Base-by-base conservation (phyloP, 2,113 vertebrate species). In the Potamarius usumacintae region DNA sequence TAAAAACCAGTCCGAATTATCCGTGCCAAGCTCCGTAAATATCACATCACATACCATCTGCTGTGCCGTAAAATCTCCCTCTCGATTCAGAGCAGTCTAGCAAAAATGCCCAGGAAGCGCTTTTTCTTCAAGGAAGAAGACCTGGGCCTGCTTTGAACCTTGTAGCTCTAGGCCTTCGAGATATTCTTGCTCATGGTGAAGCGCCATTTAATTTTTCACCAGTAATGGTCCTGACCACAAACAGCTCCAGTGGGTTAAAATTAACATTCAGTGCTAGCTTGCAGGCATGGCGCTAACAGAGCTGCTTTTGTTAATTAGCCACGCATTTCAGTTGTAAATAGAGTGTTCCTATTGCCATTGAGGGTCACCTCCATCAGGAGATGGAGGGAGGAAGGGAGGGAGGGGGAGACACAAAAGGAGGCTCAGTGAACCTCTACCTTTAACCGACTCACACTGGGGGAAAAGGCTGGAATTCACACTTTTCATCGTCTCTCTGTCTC, bases 221-320 rank as follows among this genome's bases (percentile, higher is more conserved):
- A 65, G 27, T 1, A 82, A 88, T 91, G 86, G 81, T 85, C 88
- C 90, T 71, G 74, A 57, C 88, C 89, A 72, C 71, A 91, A 91
- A 89, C 90, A 84, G 89, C 76, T 88, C 27, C 20, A 85, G 80
- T 88, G 74, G 89, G 87, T 89, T 92, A 78, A 89, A 90, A 95
- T 94, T 93, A 94, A 93, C 92, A 93, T 94, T 94, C 93, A 90
- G 89, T 58, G 85, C 90, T 92, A 92, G 94, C 94, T 91, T 88
- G 76, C 87, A 89, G 90, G 92, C 88, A 86, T 57, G 76, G 86
- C 72, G 91, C 92, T 92, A 93, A 94, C 93, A 94, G 91, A 90
- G 91, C 91, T 42, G 92, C 94, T 94, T 95, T 94, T 95, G 94
- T 94, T 93, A 94, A 95, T 95, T 95, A 94, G 93, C 93, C 90